Evolutionary conservation across 2,888 invertebrate species (phyloP).

Genomic region (Artemia sp.): DNA sequence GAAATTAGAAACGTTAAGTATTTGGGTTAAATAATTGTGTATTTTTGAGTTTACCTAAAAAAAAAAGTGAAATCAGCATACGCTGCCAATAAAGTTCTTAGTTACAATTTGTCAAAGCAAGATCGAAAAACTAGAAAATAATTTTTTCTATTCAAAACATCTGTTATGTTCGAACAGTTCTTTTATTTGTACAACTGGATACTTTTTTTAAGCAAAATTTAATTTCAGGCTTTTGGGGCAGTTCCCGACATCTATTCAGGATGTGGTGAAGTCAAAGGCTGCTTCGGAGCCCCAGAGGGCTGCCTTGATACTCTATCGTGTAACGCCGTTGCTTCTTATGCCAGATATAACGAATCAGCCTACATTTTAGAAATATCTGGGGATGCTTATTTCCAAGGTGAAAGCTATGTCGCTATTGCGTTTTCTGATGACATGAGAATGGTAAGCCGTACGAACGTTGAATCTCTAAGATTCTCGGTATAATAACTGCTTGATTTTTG

Average conservation of each 20-base stretch:
- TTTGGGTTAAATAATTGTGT: no score
- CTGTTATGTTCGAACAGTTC: no score
- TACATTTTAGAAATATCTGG: conserved; percentile 16
- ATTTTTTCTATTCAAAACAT: no score
- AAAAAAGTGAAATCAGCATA: no score
- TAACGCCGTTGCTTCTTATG: background rate
- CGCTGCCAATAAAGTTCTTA: no score
- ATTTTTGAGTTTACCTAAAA: no score
- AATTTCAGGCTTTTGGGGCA: background rate
- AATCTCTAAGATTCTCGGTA: no score
- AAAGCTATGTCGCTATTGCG: conserved; percentile 16
- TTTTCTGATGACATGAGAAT: conserved; percentile 18
- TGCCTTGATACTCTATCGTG: background rate
- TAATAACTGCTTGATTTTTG: no score
- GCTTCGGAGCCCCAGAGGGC: conserved; percentile 14
- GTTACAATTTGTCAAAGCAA: no score
- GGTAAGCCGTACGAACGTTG: background rate
- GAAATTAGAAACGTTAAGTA: no score
- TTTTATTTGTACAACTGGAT: no score
- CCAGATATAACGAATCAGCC: background rate
- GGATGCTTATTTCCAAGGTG: background rate
- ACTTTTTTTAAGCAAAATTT: background rate
- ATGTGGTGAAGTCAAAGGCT: conserved; percentile 13
- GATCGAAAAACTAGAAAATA: no score
- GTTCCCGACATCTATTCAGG: conserved; percentile 11